Base-by-base conservation (phyloP, 2,888 invertebrate genomes). In the Noctua janthina region DNA sequence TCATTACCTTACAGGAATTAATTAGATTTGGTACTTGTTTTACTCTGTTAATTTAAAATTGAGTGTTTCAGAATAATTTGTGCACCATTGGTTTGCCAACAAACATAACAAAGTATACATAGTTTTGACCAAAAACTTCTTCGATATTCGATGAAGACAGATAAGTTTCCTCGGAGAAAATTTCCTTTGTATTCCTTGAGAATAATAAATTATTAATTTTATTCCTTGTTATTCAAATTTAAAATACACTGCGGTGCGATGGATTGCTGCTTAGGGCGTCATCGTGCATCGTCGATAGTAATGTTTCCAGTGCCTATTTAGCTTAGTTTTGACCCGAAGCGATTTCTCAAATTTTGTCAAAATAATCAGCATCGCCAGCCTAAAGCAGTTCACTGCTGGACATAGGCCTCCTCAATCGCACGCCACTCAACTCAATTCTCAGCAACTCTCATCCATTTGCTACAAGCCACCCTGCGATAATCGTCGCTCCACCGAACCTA, bases 201-300 rank as follows among this genome's bases (percentile, higher is more conserved):
- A 71, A 54, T 71, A 71, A 56, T 66, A 56, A 35, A 64, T 71
- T 23, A 35, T n/a, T n/a, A 56, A 72, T 59, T 39, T 59, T 51
- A 35, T 51, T 64, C 23, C 3, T 46, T 69, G 4, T 70, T 70
- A 78, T 79, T 79, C 43, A 79, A 79, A 79, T 64, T 54, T 2
- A 1, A 69, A 64, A 64, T 70, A 71, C 8, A 17, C 29, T 59
- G 56, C 1, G 2, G 8, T 3, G 39, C 17, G 8, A 54, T 39
- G 1, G 46, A 66, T 71, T 39, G 23, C 35, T 8, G 5, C 8
- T 29, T 20, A 54, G 46, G n/a, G 46, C n/a, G 7, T n/a, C 51
- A 51, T 51, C 49, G 5, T 39, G 23, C 13, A n/a, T 67, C 15
- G 15, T 68, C 7, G 4, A 64, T 35, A 35, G 35, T 20, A 35